These are phyloP conservation scores for Pogonocherus hispidulus DNA, from an alignment of 2,888 invertebrate genomes.

Conservation along the genomic window DNA sequence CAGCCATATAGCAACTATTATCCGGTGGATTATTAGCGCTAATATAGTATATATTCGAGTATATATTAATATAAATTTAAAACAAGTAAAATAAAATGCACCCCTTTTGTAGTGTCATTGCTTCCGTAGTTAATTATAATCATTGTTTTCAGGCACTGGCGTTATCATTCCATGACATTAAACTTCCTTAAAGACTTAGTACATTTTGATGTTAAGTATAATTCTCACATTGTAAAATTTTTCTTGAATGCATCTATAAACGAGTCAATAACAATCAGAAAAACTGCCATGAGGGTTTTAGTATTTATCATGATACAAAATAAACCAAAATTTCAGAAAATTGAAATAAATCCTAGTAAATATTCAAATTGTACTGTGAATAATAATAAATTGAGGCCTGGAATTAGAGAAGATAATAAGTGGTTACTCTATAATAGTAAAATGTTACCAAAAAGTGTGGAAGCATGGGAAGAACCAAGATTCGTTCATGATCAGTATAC, in stretches of 20 bases:
- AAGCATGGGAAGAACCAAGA: conserved; percentile 81
- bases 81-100: no score
- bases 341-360: conserved; percentile 71
- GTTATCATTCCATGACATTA: conserved; percentile 82
- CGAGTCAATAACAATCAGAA: conserved; percentile 86
- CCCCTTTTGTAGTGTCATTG: no score
- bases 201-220: conserved; percentile 78
- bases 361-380: conserved; percentile 54
- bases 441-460: conserved; percentile 73
- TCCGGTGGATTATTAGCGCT: no score
- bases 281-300: conserved; percentile 76
- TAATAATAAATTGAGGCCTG: conserved; percentile 63
- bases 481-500: conserved; percentile 75
- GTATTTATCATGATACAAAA: conserved; percentile 80
- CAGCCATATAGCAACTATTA: no score
- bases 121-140: no score
- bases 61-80: no score
- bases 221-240: conserved; percentile 75
- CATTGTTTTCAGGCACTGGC: conserved; percentile 79
- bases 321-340: conserved; percentile 77
- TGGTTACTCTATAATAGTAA: conserved; percentile 81
- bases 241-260: conserved; percentile 78
- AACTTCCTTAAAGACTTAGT: conserved; percentile 80
- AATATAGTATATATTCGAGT: no score
- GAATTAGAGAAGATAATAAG: conserved; percentile 78